Conservation (phyloP, 2,797 vertebrate genomes). For the Macroramphosus scolopax region DNA sequence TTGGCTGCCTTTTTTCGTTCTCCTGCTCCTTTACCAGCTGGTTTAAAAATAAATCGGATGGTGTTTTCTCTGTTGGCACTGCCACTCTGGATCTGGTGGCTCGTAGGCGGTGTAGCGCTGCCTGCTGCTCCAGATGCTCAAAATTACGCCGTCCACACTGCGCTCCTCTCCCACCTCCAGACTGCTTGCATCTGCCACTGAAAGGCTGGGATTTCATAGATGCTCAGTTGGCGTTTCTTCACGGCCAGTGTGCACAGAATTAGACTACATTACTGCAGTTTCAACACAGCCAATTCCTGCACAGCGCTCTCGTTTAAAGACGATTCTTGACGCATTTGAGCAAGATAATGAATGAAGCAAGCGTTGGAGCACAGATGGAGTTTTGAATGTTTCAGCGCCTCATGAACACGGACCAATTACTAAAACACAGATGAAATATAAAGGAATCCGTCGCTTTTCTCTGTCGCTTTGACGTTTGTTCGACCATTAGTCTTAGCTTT, state of each 20-base stretch:
- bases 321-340: slow-evolving; percentile 53
- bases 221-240: slow-evolving; percentile 63
- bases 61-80: slow-evolving; percentile 46
- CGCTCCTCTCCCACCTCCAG: slow-evolving; percentile 42
- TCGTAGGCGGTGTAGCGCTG: slow-evolving; percentile 50
- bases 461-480: slow-evolving; percentile 36
- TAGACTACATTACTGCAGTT: slow-evolving; percentile 56
- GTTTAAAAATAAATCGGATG: slow-evolving; percentile 52
- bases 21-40: slow-evolving; percentile 56
- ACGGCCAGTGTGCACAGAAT: slow-evolving; percentile 39
- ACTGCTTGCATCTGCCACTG: slow-evolving; percentile 68
- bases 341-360: slow-evolving; percentile 63
- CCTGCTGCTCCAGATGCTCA: slow-evolving; percentile 71
- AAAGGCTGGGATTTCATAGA: slow-evolving; percentile 70
- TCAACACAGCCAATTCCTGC: slow-evolving; percentile 60
- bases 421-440: slow-evolving; percentile 55
- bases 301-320: slow-evolving; percentile 47
- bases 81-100: slow-evolving; percentile 51
- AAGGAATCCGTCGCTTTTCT: slow-evolving; percentile 35
- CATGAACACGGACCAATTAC: slow-evolving; percentile 56
- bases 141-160: slow-evolving; percentile 44
- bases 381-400: slow-evolving; percentile 61
- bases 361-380: slow-evolving; percentile 58
- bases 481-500: slow-evolving; percentile 24
- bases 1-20: slow-evolving; percentile 37